Evolutionary conservation across 2,113 vertebrate species (phyloP), one percentile per base, ranked within the genome.

Genomic region (Limanda limanda): DNA sequence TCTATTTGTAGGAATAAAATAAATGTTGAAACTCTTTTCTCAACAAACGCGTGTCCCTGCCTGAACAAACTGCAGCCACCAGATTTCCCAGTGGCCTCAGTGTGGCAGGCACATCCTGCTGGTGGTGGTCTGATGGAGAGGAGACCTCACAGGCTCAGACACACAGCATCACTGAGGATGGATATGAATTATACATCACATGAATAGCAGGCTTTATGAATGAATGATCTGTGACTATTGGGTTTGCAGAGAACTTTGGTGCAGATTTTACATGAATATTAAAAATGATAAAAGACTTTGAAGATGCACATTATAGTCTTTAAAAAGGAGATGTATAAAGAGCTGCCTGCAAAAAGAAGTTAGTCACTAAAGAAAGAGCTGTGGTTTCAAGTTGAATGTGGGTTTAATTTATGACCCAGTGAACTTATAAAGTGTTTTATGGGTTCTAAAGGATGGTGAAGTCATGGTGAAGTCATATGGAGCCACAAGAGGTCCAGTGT

Each of bases 391-490:
- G 31, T 54, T 60, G 4, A 79, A 73, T 76, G 69, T 52, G 64
- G 45, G 23, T 66, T 68, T 13, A 51, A 65, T 67, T 56, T 40
- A 72, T 51, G 71, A 27, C 47, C 24, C 21, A 47, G 63, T 23
- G 23, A 4, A 63, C 35, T 37, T 59, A 4, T 4, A 55, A 57
- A 0, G 48, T 54, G 68, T 68, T 78, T 75, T 65, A 72, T 71
- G 64, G 13, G 20, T 81, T 69, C 45, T 68, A 14, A 59, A 59
- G 56, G 77, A 0, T 25, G 67, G 77, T 92, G 86, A 93, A 77
- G 87, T 92, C 90, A 94, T 82, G 1, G 55, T 76, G 31, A 31
- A 31, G 31, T 31, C 31, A 31, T 31, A 31, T 31, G 51, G 58
- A 83, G 62, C 75, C 75, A 85, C 71, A 71, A 64, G 78, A 71